A percentile compares a stretch with the other conserved stretches of the same genome.
Conservation (phyloP, 2,888 invertebrate species). For the Callimorpha dominula region DNA sequence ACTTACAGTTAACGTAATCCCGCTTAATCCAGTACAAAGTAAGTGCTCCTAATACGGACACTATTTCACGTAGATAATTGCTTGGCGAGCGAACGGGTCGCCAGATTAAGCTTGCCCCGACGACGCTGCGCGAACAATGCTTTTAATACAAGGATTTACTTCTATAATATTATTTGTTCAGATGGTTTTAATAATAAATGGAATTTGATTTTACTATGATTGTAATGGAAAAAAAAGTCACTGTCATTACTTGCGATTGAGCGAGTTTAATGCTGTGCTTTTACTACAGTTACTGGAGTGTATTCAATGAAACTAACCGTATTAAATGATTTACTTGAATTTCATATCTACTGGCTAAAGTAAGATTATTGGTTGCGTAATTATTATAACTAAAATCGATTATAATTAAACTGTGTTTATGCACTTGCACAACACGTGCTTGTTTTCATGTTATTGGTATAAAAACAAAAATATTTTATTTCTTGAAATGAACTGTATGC, state of each 20-base stretch:
- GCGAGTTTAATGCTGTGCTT: conserved; percentile 1
- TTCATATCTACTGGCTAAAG: background rate
- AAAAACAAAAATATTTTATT: no score
- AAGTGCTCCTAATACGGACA: conserved; percentile 80
- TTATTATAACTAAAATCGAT: no score
- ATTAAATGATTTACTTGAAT: background rate
- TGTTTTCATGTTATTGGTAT: background rate
- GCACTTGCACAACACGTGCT: no score
- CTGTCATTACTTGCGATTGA: conserved; percentile 10
- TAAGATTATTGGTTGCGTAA: background rate
- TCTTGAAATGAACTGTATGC: no score
- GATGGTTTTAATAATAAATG: conserved; percentile 43
- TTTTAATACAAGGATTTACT: conserved; percentile 57
- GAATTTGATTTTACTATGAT: conserved; percentile 24
- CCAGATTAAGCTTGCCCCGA: conserved; percentile 68
- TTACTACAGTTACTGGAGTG: background rate
- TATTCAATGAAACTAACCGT: background rate
- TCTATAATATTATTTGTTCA: conserved; percentile 47
- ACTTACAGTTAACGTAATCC: conserved; percentile 79
- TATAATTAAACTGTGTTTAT: no score
- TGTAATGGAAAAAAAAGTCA: conserved; percentile 9
- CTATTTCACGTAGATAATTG: conserved; percentile 85
- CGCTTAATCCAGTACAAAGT: conserved; percentile 77
- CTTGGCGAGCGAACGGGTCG: conserved; percentile 69
- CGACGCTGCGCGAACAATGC: conserved; percentile 60